Conservation (phyloP, 2,797 vertebrate species). For the Catamblyrhynchus diadema region DNA sequence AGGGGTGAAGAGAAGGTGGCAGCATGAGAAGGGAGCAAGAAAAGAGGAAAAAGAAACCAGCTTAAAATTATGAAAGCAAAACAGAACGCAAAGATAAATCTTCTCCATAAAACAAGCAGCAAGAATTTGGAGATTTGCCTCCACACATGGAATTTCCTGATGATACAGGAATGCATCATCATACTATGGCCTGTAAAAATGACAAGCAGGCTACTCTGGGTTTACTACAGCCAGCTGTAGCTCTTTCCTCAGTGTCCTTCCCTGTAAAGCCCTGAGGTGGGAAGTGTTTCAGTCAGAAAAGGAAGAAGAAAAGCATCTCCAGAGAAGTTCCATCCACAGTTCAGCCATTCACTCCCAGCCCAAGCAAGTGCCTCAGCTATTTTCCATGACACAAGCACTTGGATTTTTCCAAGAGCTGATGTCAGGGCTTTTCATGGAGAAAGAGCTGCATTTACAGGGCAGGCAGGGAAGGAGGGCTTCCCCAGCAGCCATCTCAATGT, state of each 20-base stretch:
- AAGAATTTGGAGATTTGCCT: neutral
- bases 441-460: slow-evolving; percentile 76
- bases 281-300: neutral
- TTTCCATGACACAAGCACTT: slow-evolving; percentile 76
- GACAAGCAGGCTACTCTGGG: neutral
- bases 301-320: slow-evolving; percentile 31
- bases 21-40: neutral
- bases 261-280: neutral
- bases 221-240: neutral
- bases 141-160: neutral
- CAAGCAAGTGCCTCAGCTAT: slow-evolving; percentile 69
- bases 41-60: slow-evolving; percentile 23
- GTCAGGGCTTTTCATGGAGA: slow-evolving; percentile 78
- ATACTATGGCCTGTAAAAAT: neutral
- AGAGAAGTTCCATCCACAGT: slow-evolving; percentile 52
- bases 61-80: neutral
- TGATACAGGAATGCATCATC: neutral
- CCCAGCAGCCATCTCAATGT: slow-evolving; percentile 74
- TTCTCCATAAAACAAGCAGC: neutral
- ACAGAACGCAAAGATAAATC: neutral
- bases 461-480: slow-evolving; percentile 75
- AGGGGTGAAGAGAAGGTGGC: neutral
- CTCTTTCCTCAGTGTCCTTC: neutral
- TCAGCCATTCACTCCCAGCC: slow-evolving; percentile 62
- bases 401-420: slow-evolving; percentile 80